phyloP scores from a whole-genome alignment of 2,888 invertebrate genomes.

The Hololepta plana region DNA sequence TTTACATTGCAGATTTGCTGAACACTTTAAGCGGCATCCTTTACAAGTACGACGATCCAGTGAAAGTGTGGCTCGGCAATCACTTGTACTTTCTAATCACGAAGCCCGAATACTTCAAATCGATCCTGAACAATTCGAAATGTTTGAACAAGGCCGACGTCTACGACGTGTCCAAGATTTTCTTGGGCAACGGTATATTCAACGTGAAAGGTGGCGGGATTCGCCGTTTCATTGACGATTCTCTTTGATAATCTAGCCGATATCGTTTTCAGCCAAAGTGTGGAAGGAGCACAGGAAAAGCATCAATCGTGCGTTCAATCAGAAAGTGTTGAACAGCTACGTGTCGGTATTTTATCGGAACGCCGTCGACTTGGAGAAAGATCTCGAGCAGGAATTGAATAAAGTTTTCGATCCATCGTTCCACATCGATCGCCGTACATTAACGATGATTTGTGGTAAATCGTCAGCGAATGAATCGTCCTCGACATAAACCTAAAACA shows the following conservation, averaged over 20 bases:
- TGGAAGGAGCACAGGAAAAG: conserved; percentile 40
- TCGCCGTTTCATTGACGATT: not conserved
- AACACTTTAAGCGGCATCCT: no score
- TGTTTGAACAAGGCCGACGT: conserved; percentile 9
- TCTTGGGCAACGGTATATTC: conserved; percentile 10
- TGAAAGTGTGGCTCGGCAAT: conserved; percentile 11
- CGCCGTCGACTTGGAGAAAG: conserved; percentile 29
- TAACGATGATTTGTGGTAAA: no score
- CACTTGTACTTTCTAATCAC: conserved; percentile 7
- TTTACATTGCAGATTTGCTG: no score
- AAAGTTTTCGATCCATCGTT: conserved; percentile 34
- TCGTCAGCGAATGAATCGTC: no score
- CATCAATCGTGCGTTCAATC: conserved; percentile 45
- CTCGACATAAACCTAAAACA: no score
- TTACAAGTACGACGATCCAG: no score
- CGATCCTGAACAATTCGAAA: conserved; percentile 8
- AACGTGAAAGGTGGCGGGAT: conserved; percentile 11
- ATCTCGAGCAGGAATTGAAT: conserved; percentile 24
- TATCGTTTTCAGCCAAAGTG: conserved; percentile 27
- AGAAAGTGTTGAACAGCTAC: conserved; percentile 39
- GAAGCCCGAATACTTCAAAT: conserved; percentile 9
- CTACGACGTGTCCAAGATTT: conserved; percentile 7
- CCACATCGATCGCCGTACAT: no score
- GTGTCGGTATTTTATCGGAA: conserved; percentile 41
- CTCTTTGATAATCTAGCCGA: no score